A percentile compares a stretch with the other conserved stretches of the same genome.
phyloP scores from a whole-genome alignment of 2,888 invertebrate species.

The Clitarchus hookeri region DNA sequence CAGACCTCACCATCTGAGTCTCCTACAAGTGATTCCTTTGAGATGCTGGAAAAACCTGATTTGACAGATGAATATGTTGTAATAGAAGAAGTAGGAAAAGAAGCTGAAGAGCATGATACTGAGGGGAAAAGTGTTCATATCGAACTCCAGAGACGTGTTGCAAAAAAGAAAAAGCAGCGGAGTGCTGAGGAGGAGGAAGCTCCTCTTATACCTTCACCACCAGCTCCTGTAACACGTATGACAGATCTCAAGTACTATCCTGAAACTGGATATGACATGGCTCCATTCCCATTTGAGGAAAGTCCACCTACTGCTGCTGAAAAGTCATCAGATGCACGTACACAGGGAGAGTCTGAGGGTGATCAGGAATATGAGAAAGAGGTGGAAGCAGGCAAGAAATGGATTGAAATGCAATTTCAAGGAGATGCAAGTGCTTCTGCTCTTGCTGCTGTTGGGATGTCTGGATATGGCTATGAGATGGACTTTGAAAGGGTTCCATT shows the following conservation, averaged over 20 bases:
- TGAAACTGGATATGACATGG: conserved; percentile 60
- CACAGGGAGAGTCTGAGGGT: conserved; percentile 46
- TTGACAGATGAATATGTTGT: conserved; percentile 87
- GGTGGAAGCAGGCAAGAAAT: conserved; percentile 73
- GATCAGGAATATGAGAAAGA: conserved; percentile 59
- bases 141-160: conserved; percentile 55
- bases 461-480: conserved; percentile 70
- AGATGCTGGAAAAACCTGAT: conserved; percentile 84
- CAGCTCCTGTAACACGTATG: conserved; percentile 61
- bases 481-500: conserved; percentile 82
- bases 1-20: conserved; percentile 38
- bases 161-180: conserved; percentile 67
- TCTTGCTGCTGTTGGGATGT: conserved; percentile 54
- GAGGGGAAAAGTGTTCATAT: conserved; percentile 83
- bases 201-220: conserved; percentile 70
- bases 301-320: conserved; percentile 56
- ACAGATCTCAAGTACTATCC: conserved; percentile 58
- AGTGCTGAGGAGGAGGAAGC: conserved; percentile 63
- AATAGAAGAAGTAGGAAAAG: conserved; percentile 85
- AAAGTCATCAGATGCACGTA: conserved; percentile 35
- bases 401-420: conserved; percentile 90
- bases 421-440: conserved; percentile 66
- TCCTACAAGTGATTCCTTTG: conserved; percentile 70
- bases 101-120: conserved; percentile 79
- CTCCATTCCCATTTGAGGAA: conserved; percentile 72